Conservation (phyloP, 2,888 invertebrate genomes). For the Thysanoteuthis rhombus region DNA sequence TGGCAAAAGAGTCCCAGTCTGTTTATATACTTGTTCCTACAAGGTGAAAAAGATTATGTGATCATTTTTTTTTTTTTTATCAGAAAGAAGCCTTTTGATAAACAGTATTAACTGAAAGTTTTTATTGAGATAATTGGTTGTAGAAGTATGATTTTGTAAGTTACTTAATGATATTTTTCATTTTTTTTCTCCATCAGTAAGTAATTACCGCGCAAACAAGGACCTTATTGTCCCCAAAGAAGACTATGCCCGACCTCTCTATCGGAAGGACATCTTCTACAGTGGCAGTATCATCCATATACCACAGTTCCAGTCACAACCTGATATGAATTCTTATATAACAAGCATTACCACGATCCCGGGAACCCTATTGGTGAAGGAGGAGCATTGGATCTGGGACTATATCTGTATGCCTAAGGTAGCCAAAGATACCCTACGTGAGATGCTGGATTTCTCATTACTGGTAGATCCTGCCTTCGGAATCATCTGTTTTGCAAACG, state of each 20-base stretch:
- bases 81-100: not conserved
- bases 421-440: constrained; percentile 72
- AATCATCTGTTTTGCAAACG: constrained; percentile 90
- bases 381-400: constrained; percentile 41
- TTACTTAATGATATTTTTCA: not conserved
- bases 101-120: not conserved
- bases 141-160: not conserved
- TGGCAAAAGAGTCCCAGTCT: too few species aligned
- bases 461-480: constrained; percentile 90
- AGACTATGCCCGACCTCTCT: constrained; percentile 78
- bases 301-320: constrained; percentile 85
- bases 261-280: constrained; percentile 96
- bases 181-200: not conserved
- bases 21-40: too few species aligned
- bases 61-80: too few species aligned
- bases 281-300: constrained; percentile 93
- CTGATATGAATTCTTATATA: constrained; percentile 87
- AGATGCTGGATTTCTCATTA: constrained; percentile 91
- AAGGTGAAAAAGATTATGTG: too few species aligned
- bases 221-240: constrained; percentile 45
- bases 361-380: constrained; percentile 48
- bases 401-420: constrained; percentile 63
- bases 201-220: constrained; percentile 33
- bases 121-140: not conserved
- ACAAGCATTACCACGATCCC: constrained; percentile 91